Percentiles rank a stretch among this genome's conserved stretches.
Conservation (phyloP, 2,797 vertebrate species). For the Dipus sagitta region DNA sequence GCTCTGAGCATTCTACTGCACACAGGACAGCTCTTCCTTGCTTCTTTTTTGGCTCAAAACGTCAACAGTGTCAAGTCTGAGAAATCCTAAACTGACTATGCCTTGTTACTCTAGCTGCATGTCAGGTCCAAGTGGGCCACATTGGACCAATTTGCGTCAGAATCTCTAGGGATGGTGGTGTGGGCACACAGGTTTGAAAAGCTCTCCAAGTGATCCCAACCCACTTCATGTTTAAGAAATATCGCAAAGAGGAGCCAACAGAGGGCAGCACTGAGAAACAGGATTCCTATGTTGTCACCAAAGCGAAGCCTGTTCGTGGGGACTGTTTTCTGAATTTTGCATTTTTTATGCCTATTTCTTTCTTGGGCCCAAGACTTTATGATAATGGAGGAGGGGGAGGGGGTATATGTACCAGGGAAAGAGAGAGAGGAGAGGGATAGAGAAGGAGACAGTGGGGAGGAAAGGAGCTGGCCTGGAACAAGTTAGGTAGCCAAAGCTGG, state of each 20-base stretch:
- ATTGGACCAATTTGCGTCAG: rapidly evolving
- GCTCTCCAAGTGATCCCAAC: background rate
- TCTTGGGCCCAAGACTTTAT: too few relatives aligned
- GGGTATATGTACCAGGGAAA: too few relatives aligned
- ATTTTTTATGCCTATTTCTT: too few relatives aligned
- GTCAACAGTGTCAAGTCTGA: background rate
- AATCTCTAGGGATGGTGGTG: background rate
- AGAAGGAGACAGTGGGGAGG: too few relatives aligned
- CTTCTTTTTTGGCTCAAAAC: background rate
- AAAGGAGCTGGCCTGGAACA: too few relatives aligned
- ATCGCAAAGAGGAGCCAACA: background rate
- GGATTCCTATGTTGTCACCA: background rate
- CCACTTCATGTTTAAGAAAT: background rate
- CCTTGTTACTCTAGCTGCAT: background rate
- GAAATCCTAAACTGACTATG: background rate
- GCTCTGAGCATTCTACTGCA: background rate
- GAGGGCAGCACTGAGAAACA: background rate
- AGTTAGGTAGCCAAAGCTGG: too few relatives aligned
- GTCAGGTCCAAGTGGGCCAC: background rate
- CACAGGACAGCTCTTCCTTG: background rate
- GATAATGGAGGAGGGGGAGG: too few relatives aligned
- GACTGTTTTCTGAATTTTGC: background rate
- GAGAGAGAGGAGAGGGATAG: too few relatives aligned
- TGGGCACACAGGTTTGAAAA: background rate
- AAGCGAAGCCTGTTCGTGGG: background rate